phyloP scores from a whole-genome alignment of 2,888 invertebrate genomes.

The Melangyna quadrimaculata region DNA sequence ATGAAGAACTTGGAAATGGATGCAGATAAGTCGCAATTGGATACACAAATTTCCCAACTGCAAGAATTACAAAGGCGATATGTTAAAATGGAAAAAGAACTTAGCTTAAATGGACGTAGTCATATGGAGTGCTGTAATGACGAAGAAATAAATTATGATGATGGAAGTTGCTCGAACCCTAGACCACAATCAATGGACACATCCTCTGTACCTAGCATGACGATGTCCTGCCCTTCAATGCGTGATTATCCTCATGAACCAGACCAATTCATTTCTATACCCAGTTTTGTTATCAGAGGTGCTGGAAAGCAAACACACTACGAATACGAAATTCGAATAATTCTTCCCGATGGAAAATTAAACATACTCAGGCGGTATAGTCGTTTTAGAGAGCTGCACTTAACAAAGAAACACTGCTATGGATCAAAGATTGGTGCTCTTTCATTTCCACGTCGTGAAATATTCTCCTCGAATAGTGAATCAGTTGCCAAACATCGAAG shows the following conservation, averaged over 20 bases:
- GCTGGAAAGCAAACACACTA: slow-evolving; percentile 92
- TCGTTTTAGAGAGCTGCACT: slow-evolving; percentile 92
- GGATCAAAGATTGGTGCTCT: slow-evolving; percentile 88
- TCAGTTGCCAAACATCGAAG: slow-evolving; percentile 88
- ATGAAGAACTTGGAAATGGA: too few species aligned
- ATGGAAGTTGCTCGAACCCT: too few species aligned
- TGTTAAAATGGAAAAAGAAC: too few species aligned
- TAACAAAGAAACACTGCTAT: too few species aligned
- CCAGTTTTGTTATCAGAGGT: slow-evolving; percentile 91
- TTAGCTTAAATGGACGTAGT: too few species aligned
- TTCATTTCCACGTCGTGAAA: slow-evolving; percentile 90
- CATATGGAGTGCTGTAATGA: too few species aligned
- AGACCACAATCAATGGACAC: too few species aligned
- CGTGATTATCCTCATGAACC: slow-evolving; percentile 81
- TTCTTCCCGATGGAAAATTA: slow-evolving; percentile 87
- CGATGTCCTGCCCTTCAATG: slow-evolving; percentile 82
- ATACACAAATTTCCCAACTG: too few species aligned
- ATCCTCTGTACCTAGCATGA: too few species aligned
- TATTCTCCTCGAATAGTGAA: slow-evolving; percentile 88
- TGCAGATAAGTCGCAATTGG: too few species aligned
- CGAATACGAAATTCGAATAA: slow-evolving; percentile 93
- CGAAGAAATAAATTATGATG: too few species aligned
- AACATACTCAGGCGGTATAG: slow-evolving; percentile 91
- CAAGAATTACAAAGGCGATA: too few species aligned
- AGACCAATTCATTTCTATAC: slow-evolving; percentile 83